Evolutionary conservation across 2,113 vertebrate genomes (phyloP).

Genomic region (Pygoscelis antarcticus): DNA sequence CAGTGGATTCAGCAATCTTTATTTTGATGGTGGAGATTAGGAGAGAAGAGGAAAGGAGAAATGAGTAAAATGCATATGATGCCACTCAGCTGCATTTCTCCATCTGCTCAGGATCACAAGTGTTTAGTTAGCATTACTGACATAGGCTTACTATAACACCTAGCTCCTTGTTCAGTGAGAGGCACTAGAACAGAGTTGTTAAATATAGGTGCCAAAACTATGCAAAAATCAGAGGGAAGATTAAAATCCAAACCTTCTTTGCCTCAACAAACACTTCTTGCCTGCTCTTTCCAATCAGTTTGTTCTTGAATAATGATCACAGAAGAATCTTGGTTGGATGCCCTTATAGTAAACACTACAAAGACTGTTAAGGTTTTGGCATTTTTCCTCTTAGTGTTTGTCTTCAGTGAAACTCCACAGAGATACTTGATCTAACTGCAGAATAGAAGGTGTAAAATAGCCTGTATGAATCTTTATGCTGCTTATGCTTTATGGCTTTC

Average conservation of each 20-base stretch:
- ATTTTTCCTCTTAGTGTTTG: background rate
- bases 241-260: background rate
- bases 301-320: background rate
- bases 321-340: background rate
- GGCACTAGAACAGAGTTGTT: background rate
- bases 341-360: background rate
- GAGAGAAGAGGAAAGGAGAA: background rate
- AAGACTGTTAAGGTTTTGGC: background rate
- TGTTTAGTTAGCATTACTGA: background rate
- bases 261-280: background rate
- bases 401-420: background rate
- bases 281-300: background rate
- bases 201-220: background rate
- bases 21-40: background rate
- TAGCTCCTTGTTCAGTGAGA: background rate
- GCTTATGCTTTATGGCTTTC: background rate
- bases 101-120: background rate
- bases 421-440: background rate
- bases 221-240: background rate
- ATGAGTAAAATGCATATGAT: background rate
- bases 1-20: background rate
- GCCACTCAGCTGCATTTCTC: background rate
- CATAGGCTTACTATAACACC: background rate
- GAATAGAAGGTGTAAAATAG: background rate
- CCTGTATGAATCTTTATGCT: background rate